Base-by-base conservation (phyloP, 2,888 invertebrate species). In the Drosophila suboccidentalis region DNA sequence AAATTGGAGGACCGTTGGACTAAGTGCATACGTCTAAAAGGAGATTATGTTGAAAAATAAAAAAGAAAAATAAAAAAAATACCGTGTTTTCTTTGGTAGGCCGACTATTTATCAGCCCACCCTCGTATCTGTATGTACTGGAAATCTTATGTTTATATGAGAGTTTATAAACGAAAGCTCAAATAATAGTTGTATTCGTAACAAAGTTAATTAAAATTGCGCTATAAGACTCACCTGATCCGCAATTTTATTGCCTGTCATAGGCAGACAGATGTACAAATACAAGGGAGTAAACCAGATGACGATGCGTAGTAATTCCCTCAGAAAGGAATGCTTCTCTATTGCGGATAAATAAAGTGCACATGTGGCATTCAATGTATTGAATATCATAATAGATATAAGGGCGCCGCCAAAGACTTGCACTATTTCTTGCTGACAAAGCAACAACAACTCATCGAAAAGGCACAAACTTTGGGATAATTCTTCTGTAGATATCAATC, bases 221-320 rank as follows among this genome's bases (percentile, higher is more conserved):
- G 13, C n/a, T n/a, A 6, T n/a, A 22, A 13, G 17, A 61, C 70
- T 70, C 39, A 51, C 44, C 70, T 61, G 61, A 8, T n/a, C 61
- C 0, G 10, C 4, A 9, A 69, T 17, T 11, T 49, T 50, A n/a
- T 60, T 59, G 15, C 38, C 17, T 11, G 26, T 44, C 38, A 70
- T 32, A 32, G 69, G 67, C 49, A 69, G 47, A 17, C 11, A 19
- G 1, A 66, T 4, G 32, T 55, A 58, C n/a, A 53, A 1, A 6
- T 2, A 13, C 36, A 50, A 6, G 13, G 67, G 69, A 13, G 50
- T 3, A 3, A 17, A 1, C 69, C 69, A 69, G 4, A 22, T 4
- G 5, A 50, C 4, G 1, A 32, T 3, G 1, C 44, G 50, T 0
- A 29, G 0, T 1, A 34, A 13, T 15, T 67, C 50, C 9, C 1